Conservation (phyloP, 2,113 vertebrate genomes). For the Eublepharis macularius region DNA sequence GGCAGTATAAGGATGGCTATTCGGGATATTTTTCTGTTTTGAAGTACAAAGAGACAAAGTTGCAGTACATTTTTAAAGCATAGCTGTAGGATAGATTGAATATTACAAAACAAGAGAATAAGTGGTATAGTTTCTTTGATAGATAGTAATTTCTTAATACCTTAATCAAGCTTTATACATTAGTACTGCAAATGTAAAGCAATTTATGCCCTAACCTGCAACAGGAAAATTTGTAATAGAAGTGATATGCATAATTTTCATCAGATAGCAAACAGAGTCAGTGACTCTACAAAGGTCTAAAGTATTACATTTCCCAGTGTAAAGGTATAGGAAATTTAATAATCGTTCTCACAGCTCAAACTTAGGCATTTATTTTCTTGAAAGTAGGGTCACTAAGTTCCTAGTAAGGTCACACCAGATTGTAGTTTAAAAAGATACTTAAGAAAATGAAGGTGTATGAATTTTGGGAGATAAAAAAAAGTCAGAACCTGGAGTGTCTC, state of each 20-base stretch:
- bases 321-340: not conserved
- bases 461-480: too few relatives aligned
- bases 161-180: not conserved
- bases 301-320: not conserved
- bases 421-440: not conserved
- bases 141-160: not conserved
- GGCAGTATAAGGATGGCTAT: slow-evolving; percentile 41
- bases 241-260: not conserved
- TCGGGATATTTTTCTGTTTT: not conserved
- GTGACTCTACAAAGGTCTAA: not conserved
- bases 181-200: not conserved
- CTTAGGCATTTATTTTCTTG: not conserved
- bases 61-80: not conserved
- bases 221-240: not conserved
- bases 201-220: not conserved
- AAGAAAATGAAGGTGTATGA: not conserved
- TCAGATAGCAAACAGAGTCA: not conserved
- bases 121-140: not conserved
- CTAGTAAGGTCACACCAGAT: not conserved
- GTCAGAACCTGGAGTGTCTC: not conserved
- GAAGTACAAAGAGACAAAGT: not conserved
- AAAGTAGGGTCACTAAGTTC: not conserved
- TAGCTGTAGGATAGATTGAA: not conserved
- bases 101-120: not conserved
- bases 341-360: not conserved